Conservation (phyloP, 2,113 vertebrate genomes). For the Ovis canadensis region DNA sequence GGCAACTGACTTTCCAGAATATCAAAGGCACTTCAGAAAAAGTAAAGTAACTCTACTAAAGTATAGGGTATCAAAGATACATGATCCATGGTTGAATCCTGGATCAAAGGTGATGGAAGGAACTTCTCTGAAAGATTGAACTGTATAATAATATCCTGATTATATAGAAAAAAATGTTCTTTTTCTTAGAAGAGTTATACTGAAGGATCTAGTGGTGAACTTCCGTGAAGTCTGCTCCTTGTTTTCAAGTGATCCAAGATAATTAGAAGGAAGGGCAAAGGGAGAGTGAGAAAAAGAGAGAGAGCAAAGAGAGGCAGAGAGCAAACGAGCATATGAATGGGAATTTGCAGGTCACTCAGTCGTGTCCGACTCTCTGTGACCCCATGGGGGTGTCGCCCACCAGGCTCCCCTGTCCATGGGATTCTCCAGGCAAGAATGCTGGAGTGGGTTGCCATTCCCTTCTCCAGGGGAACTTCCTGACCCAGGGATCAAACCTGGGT, state of each 20-base stretch:
- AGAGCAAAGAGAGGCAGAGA: background rate
- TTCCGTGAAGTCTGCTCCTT: background rate
- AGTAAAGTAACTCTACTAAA: background rate
- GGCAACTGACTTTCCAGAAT: background rate
- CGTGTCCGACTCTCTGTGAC: background rate
- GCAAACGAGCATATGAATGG: background rate
- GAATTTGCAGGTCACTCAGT: background rate
- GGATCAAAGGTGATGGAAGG: background rate
- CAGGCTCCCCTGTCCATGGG: background rate
- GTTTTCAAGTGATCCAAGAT: background rate
- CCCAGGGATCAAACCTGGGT: background rate
- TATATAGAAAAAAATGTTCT: background rate
- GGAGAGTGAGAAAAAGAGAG: no score
- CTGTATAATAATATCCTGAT: background rate
- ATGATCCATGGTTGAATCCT: background rate
- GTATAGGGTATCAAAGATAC: background rate
- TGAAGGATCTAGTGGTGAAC: background rate
- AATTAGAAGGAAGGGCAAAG: background rate
- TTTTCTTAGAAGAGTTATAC: background rate
- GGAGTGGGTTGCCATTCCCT: background rate
- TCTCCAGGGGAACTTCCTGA: background rate
- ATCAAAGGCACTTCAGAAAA: background rate
- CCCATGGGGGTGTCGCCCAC: background rate
- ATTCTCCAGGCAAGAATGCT: background rate
- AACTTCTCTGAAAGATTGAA: background rate